These are phyloP conservation scores for Panthera tigris DNA, from an alignment of 2,113 vertebrate species.

Conservation along the genomic window DNA sequence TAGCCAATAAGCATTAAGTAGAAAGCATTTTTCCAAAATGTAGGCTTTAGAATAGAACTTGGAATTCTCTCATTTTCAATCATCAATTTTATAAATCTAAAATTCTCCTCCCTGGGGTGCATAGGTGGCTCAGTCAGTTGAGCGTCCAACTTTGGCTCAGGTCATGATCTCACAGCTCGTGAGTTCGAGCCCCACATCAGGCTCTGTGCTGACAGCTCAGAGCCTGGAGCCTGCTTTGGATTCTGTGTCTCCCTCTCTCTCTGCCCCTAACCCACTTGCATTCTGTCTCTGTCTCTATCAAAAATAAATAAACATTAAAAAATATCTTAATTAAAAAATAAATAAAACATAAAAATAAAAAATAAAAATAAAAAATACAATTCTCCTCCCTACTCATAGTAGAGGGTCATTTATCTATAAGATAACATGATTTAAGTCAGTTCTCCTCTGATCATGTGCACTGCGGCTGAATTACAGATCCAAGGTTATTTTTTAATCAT, in stretches of 20 bases:
- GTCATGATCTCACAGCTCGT: too few species aligned
- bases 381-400: not conserved
- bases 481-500: slow-evolving; percentile 65
- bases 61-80: slow-evolving; percentile 43
- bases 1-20: not conserved
- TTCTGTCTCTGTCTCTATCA: too few species aligned
- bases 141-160: too few species aligned
- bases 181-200: too few species aligned
- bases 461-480: slow-evolving; percentile 42
- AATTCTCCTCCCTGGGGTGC: not conserved
- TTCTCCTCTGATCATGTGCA: not conserved
- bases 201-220: too few species aligned
- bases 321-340: too few species aligned
- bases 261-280: too few species aligned
- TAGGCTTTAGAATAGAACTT: slow-evolving; percentile 44
- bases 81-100: slow-evolving; percentile 17
- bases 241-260: too few species aligned
- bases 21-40: slow-evolving; percentile 26
- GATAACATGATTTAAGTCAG: slow-evolving; percentile 13
- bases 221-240: too few species aligned
- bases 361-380: not conserved
- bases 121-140: too few species aligned
- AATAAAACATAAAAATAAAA: too few species aligned
- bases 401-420: slow-evolving; percentile 28
- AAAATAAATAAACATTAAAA: too few species aligned